phyloP scores from a whole-genome alignment of 2,888 invertebrate species.

The Exephanes ischioxanthus region DNA sequence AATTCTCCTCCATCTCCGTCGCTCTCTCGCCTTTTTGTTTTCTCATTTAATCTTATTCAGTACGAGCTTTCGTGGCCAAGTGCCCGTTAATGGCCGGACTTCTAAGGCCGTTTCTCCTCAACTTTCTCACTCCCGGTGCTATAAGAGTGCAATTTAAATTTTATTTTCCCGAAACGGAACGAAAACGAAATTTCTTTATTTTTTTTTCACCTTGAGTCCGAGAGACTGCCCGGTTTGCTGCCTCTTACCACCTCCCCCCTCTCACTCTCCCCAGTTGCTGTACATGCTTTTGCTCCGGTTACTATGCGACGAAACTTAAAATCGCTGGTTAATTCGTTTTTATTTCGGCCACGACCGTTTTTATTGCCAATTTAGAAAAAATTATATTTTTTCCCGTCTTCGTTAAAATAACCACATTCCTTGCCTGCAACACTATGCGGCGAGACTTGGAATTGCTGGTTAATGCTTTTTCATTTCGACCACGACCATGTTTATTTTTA shows the following conservation, averaged over 20 bases:
- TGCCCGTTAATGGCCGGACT: conserved; percentile 35
- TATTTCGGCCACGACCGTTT: not conserved
- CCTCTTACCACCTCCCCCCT: conserved; percentile 6
- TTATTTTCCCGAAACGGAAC: conserved; percentile 41
- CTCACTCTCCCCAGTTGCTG: conserved; percentile 37
- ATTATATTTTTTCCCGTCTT: not conserved
- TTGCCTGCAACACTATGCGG: not conserved
- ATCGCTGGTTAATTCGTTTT: conserved; percentile 5
- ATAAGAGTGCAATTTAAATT: conserved; percentile 51
- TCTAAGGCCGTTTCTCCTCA: conserved; percentile 25
- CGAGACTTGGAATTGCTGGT: conserved; percentile 9
- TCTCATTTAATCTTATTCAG: conserved; percentile 12
- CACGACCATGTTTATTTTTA: not conserved
- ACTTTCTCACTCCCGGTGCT: conserved; percentile 27
- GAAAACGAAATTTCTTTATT: conserved; percentile 34
- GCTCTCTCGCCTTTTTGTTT: not conserved
- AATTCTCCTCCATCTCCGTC: conserved; percentile 2
- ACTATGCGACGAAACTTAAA: conserved; percentile 12
- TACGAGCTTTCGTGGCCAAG: conserved; percentile 16
- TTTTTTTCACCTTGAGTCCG: conserved; percentile 23
- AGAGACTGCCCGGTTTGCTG: not conserved
- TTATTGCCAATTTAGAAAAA: not conserved
- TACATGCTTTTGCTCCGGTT: conserved; percentile 30
- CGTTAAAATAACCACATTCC: too few species aligned
- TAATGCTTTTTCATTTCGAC: conserved; percentile 6